A percentile compares a stretch with the other conserved stretches of the same genome.
Evolutionary conservation across 2,888 invertebrate genomes (phyloP).

Genomic region (Hirtodrosophila trivittata): DNA sequence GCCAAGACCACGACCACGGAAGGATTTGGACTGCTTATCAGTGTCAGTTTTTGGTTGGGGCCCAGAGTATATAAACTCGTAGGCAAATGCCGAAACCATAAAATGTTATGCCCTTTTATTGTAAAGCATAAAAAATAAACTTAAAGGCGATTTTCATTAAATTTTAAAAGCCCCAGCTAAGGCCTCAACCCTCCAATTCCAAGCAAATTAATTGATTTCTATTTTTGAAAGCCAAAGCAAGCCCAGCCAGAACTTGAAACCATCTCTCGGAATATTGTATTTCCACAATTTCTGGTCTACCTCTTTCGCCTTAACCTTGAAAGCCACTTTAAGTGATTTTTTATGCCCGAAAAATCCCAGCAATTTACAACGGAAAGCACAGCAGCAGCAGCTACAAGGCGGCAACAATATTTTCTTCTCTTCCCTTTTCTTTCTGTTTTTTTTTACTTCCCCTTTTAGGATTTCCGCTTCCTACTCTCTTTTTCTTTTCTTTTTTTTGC

Average conservation of each 20-base stretch:
- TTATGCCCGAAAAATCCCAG: constrained; percentile 33
- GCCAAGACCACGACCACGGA: constrained; percentile 42
- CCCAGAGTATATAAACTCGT: no score
- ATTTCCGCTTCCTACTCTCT: constrained; percentile 34
- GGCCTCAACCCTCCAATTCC: constrained; percentile 6
- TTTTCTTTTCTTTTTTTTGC: constrained; percentile 1
- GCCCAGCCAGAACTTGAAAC: constrained; percentile 37
- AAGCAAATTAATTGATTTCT: constrained; percentile 61
- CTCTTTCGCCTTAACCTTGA: constrained; percentile 48
- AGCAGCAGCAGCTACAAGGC: constrained; percentile 30
- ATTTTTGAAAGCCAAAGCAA: constrained; percentile 39
- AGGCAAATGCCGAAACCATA: constrained; percentile 53
- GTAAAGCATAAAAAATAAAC: constrained; percentile 66
- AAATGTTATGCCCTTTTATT: constrained; percentile 63
- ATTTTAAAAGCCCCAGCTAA: constrained; percentile 48
- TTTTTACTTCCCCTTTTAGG: constrained; percentile 4
- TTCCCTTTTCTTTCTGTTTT: constrained; percentile 4
- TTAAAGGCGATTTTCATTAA: constrained; percentile 66
- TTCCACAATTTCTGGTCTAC: constrained; percentile 25
- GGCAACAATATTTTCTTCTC: constrained; percentile 50
- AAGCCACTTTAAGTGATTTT: constrained; percentile 59
- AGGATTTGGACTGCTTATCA: constrained; percentile 61
- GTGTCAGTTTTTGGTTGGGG: constrained; percentile 37
- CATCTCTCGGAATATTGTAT: constrained; percentile 26
- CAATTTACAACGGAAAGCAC: constrained; percentile 36